These are phyloP conservation scores for Ips typographus DNA, from an alignment of 1,140 invertebrate species.

Conservation along the genomic window DNA sequence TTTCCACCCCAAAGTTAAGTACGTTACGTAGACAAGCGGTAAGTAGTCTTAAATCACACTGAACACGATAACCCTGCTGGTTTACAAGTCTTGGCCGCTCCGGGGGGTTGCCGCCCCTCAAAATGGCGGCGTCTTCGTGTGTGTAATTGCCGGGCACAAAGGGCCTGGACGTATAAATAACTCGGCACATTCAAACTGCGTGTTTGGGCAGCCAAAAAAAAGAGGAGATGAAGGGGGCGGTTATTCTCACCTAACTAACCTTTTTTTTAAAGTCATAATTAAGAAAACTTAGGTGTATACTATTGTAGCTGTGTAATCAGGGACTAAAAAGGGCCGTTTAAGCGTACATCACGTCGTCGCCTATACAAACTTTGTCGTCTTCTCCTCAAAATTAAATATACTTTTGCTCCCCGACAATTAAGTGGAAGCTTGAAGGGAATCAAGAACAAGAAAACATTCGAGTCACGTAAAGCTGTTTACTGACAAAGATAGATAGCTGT, in stretches of 20 bases:
- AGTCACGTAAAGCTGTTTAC: too few species aligned
- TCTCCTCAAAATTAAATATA: too few species aligned
- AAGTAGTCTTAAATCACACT: not conserved
- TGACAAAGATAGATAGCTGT: too few species aligned
- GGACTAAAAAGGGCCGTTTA: too few species aligned
- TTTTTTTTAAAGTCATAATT: not conserved
- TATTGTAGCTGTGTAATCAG: too few species aligned
- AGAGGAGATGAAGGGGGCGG: conserved; percentile 1
- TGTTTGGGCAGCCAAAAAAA: not conserved
- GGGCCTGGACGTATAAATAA: conserved; percentile 22
- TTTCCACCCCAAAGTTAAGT: too few species aligned
- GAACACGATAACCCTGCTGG: conserved; percentile 15
- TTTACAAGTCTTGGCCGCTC: conserved; percentile 22
- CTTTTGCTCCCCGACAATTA: too few species aligned
- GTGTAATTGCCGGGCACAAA: conserved; percentile 29
- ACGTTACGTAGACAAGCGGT: not conserved
- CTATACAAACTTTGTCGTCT: too few species aligned
- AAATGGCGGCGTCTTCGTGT: conserved; percentile 23
- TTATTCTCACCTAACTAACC: conserved; percentile 4
- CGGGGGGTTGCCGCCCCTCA: conserved; percentile 15
- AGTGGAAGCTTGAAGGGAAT: too few species aligned
- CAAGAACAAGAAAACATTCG: too few species aligned
- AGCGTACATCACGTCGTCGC: too few species aligned
- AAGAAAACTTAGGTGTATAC: too few species aligned
- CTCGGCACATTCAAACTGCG: conserved; percentile 18